Conservation (phyloP, 2,113 vertebrate genomes). For the Pleuronectes platessa region DNA sequence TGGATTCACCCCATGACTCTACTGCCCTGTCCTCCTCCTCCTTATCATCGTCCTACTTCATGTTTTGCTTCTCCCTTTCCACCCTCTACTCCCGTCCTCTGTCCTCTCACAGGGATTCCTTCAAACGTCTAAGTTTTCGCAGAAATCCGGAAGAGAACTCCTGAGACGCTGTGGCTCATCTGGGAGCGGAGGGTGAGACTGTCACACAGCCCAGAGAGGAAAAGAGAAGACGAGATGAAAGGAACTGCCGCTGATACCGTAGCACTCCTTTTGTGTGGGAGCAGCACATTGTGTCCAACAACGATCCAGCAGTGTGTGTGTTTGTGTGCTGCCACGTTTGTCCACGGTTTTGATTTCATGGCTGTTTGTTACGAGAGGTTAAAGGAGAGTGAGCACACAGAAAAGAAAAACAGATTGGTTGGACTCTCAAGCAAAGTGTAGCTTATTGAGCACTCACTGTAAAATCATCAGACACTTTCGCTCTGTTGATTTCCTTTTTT, state of each 20-base stretch:
- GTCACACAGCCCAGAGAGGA: conserved; percentile 26
- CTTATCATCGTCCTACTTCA: neutral
- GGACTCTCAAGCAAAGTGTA: conserved; percentile 38
- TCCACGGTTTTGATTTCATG: conserved; percentile 34
- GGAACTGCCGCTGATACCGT: conserved; percentile 32
- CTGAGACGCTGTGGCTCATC: conserved; percentile 63
- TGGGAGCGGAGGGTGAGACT: conserved; percentile 22
- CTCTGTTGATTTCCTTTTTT: conserved; percentile 44
- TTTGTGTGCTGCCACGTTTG: conserved; percentile 19
- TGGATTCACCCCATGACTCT: neutral
- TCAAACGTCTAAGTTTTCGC: conserved; percentile 84
- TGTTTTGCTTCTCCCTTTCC: conserved; percentile 20
- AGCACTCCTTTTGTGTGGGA: conserved; percentile 13
- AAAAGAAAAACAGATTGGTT: conserved; percentile 1
- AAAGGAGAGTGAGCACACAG: conserved; percentile 36
- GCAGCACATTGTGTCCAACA: conserved; percentile 13
- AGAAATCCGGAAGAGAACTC: conserved; percentile 81
- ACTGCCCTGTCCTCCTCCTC: neutral
- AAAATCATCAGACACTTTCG: conserved; percentile 39
- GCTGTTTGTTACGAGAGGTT: conserved; percentile 30
- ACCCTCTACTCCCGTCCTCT: conserved; percentile 10
- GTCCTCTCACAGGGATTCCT: conserved; percentile 77
- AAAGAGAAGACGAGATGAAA: conserved; percentile 45
- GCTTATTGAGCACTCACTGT: conserved; percentile 59
- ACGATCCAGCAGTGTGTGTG: conserved; percentile 20